Evolutionary conservation across 2,888 invertebrate genomes (phyloP), one percentile per base, ranked within the genome.

Genomic region (Metallyticus violacea): DNA sequence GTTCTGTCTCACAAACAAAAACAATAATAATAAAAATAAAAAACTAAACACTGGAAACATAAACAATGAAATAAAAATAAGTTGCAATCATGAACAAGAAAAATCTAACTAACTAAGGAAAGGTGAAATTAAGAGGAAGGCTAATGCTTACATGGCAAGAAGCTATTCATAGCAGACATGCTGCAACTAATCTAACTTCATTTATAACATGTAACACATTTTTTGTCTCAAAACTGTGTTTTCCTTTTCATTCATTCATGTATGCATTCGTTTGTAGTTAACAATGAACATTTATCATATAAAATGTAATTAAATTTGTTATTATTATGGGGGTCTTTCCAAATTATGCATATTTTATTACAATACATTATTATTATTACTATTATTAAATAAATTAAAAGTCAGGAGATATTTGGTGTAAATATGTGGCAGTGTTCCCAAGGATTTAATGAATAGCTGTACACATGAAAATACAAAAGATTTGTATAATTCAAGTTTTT

Each of bases 1-100:
- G 87, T 87, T 87, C 85, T 86, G 86, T 86, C 85, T 82, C 83
- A 87, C 78, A 30, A 87, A 86, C 30, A 62, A 85, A 88, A 87
- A 40, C 81, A 62, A 22, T 25, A 62, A 27, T 76, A 9, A 62
- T 26, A 7, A 27, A 25, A n/a, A 76, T 27, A 27, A 79, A 28
- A 26, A 77, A 85, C 30, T 29, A 87, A 83, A 77, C 81, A 76
- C 85, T 79, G 81, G 83, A 84, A 82, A 86, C 85, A 87, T 85
- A 76, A 26, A 30, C 79, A 26, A 85, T 76, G 30, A 86, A 81
- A 77, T 62, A 62, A 40, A 28, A 26, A 76, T 30, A 79, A 62
- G 82, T 3, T 26, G 26, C 26, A 40, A 81, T 76, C 29, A 81
- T n/a, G 29, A 76, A 79, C 62, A 79, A 27, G 29, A 85, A 79